A percentile compares a stretch with the other conserved stretches of the same genome.
Evolutionary conservation across 2,797 vertebrate genomes (phyloP).

Genomic region (Pipistrellus nathusii): DNA sequence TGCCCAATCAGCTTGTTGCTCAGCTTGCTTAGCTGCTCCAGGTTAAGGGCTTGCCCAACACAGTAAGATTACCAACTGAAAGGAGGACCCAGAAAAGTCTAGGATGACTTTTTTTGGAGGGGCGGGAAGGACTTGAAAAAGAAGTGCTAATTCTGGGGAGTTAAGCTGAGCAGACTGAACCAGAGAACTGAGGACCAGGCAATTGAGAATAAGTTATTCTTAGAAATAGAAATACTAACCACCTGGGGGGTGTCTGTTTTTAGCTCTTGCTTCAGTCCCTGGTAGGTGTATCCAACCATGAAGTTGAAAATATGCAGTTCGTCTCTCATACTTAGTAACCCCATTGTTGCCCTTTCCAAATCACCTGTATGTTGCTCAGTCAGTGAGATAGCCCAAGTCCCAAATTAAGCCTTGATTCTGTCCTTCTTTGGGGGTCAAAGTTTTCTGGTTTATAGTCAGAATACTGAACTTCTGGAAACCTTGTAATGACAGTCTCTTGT

Average conservation of each 20-base stretch:
- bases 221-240: slow-evolving; percentile 95
- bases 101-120: slow-evolving; percentile 84
- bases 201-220: slow-evolving; percentile 92
- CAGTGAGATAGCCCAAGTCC: slow-evolving; percentile 93
- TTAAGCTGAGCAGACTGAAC: slow-evolving; percentile 92
- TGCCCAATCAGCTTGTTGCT: slow-evolving; percentile 90
- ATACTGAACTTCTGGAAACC: slow-evolving; percentile 94
- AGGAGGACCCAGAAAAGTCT: slow-evolving; percentile 90
- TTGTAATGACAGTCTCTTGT: slow-evolving; percentile 90
- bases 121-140: slow-evolving; percentile 86
- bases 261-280: slow-evolving; percentile 88
- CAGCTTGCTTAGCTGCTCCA: slow-evolving; percentile 91
- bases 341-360: slow-evolving; percentile 89
- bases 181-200: slow-evolving; percentile 94
- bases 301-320: slow-evolving; percentile 93
- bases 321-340: slow-evolving; percentile 91
- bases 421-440: slow-evolving; percentile 90
- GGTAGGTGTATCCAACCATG: slow-evolving; percentile 89
- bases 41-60: slow-evolving; percentile 87
- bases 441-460: slow-evolving; percentile 91
- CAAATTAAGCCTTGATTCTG: slow-evolving; percentile 91
- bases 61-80: slow-evolving; percentile 94
- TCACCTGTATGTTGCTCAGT: slow-evolving; percentile 91
- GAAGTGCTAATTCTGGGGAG: slow-evolving; percentile 91
- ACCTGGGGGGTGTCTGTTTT: slow-evolving; percentile 92